A percentile compares a stretch with the other conserved stretches of the same genome.
Conservation (phyloP, 2,113 vertebrate species). For the Electrona antarctica region DNA sequence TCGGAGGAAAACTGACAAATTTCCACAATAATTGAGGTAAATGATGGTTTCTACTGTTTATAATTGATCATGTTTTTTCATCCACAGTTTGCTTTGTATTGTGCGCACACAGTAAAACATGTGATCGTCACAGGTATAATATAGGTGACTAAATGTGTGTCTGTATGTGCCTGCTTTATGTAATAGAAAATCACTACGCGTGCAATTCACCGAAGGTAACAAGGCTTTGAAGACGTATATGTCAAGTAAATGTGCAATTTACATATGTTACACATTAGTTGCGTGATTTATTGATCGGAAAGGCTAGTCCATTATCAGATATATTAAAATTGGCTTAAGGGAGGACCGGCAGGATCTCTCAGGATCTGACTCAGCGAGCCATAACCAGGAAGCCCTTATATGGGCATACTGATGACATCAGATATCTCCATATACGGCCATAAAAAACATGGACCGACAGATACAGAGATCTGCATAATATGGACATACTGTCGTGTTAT, state of each 20-base stretch:
- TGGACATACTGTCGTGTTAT: no score
- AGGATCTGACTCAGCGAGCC: no score
- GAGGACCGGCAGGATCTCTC: no score
- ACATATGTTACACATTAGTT: neutral
- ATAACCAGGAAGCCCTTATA: no score
- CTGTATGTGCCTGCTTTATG: constrained; percentile 11
- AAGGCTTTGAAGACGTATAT: constrained; percentile 10
- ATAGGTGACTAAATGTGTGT: neutral
- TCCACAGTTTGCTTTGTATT: neutral
- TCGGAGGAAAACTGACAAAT: constrained; percentile 67
- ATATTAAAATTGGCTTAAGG: no score
- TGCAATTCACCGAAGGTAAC: neutral
- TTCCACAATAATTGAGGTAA: constrained; percentile 71
- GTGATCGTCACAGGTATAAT: constrained; percentile 7
- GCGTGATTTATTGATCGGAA: constrained; percentile 19
- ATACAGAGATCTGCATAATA: no score
- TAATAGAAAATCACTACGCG: constrained; percentile 5
- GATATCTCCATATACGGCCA: no score
- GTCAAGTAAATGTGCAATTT: constrained; percentile 21
- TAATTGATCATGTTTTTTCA: constrained; percentile 44
- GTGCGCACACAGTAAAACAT: neutral
- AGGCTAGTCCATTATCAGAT: no score
- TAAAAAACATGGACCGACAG: no score
- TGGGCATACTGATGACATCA: no score
- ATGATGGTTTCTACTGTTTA: constrained; percentile 60